Conservation (phyloP, 2,888 invertebrate genomes). For the Nasonia oneida region DNA sequence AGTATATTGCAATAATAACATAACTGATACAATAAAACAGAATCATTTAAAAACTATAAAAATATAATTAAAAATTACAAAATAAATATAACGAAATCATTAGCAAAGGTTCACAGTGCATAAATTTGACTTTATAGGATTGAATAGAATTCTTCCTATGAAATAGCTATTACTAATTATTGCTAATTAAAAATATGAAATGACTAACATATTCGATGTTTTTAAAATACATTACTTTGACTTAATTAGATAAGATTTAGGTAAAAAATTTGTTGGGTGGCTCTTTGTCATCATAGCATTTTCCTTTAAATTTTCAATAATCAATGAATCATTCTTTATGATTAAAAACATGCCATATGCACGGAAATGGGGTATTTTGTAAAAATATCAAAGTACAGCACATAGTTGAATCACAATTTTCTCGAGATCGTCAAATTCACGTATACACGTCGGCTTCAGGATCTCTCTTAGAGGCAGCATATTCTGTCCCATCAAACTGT, state of each 20-base stretch:
- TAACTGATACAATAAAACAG: background rate
- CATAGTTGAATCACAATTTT: constrained; percentile 2
- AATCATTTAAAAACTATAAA: background rate
- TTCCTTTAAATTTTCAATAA: background rate
- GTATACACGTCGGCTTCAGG: constrained; percentile 43
- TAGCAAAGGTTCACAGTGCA: background rate
- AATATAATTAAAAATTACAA: constrained; percentile 8
- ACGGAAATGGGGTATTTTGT: background rate
- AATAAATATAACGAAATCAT: background rate
- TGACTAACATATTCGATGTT: background rate
- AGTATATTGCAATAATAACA: background rate
- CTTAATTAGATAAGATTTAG: background rate
- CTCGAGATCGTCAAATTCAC: constrained; percentile 23
- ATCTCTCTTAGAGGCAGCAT: constrained; percentile 81
- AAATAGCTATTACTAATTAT: background rate
- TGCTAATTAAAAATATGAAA: background rate
- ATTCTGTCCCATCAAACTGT: constrained; percentile 84
- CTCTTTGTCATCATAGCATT: background rate
- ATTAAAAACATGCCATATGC: background rate
- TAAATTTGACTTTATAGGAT: background rate
- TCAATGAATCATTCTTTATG: background rate
- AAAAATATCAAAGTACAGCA: constrained; percentile 18
- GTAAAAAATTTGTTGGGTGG: background rate
- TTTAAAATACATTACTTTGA: background rate
- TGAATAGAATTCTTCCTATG: background rate